These are phyloP conservation scores for Sebastes matsubarae DNA, from an alignment of 2,797 vertebrate species.

Conservation along the genomic window DNA sequence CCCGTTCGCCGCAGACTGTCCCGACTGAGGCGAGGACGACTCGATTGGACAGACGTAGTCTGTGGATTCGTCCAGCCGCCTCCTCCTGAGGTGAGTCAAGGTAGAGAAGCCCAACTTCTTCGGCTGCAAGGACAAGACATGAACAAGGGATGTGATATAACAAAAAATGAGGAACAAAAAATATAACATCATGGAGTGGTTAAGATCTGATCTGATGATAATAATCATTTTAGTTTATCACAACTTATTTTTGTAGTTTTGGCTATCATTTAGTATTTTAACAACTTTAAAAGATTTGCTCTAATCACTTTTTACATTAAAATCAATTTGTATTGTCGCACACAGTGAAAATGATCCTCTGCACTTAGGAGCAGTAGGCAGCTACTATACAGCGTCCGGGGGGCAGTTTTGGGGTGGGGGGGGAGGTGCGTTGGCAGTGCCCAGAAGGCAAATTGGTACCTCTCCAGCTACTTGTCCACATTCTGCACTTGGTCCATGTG, in stretches of 20 bases:
- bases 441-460: too few species aligned
- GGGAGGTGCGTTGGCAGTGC: rapidly evolving
- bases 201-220: too few species aligned
- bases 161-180: too few species aligned
- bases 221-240: not conserved
- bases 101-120: conserved; percentile 95
- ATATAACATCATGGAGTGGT: too few species aligned
- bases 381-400: too few species aligned
- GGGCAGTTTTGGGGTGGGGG: too few species aligned
- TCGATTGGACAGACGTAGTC: conserved; percentile 95
- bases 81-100: conserved; percentile 91
- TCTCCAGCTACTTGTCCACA: too few species aligned
- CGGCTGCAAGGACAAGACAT: conserved; percentile 81
- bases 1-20: conserved; percentile 73
- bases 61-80: conserved; percentile 90
- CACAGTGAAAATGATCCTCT: too few species aligned
- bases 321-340: too few species aligned
- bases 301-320: not conserved
- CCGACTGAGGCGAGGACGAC: conserved; percentile 39
- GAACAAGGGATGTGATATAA: not conserved
- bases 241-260: not conserved
- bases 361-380: too few species aligned
- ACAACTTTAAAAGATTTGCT: not conserved
- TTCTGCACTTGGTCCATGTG: too few species aligned
- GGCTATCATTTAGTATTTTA: not conserved